Conservation (phyloP, 2,797 vertebrate genomes). For the Argentina silus region DNA sequence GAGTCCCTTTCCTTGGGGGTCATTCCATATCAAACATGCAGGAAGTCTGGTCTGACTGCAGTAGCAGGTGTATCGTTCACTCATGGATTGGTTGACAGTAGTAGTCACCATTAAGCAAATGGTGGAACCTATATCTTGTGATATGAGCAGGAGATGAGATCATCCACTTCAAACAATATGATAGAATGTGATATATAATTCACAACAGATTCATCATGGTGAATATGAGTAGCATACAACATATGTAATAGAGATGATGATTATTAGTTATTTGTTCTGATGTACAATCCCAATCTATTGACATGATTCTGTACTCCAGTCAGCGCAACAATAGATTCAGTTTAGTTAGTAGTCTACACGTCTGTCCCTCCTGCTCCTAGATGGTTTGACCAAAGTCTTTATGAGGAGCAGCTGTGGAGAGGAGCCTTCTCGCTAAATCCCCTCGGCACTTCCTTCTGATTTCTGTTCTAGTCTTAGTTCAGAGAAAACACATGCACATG, state of each 20-base stretch:
- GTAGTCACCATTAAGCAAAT: background rate
- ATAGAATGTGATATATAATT: too few relatives aligned
- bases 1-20: background rate
- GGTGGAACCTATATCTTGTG: background rate
- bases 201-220: too few relatives aligned
- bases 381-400: background rate
- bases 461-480: background rate
- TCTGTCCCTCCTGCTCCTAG: background rate
- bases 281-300: too few relatives aligned
- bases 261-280: too few relatives aligned
- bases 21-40: background rate
- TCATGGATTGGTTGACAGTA: background rate
- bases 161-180: too few relatives aligned
- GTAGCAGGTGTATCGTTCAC: background rate
- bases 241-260: background rate
- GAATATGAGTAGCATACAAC: background rate
- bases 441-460: background rate
- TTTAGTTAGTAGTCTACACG: background rate
- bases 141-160: too few relatives aligned
- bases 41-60: background rate
- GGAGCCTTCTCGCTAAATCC: background rate
- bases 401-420: conserved; percentile 6
- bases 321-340: background rate
- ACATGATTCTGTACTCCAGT: background rate
- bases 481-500: background rate